These are phyloP conservation scores for Monomorium pharaonis DNA, from an alignment of 1,140 invertebrate species.

Conservation along the genomic window DNA sequence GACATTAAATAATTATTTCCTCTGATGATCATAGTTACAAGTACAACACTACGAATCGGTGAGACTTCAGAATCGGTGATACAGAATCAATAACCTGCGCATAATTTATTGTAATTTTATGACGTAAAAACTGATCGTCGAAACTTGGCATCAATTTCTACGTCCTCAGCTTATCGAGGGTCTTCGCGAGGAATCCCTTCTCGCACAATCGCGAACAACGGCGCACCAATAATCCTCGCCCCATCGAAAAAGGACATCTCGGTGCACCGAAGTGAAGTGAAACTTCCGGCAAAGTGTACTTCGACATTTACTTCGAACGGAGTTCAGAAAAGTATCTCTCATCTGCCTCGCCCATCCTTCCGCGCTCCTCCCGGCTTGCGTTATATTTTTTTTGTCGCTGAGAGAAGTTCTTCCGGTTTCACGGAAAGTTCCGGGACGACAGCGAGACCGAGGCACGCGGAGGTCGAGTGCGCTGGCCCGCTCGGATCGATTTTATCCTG, in stretches of 20 bases:
- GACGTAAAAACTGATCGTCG: neutral
- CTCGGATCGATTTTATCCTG: slow-evolving; percentile 34
- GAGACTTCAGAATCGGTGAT: too few relatives aligned
- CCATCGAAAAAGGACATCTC: slow-evolving; percentile 19
- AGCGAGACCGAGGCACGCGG: neutral
- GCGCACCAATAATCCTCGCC: slow-evolving; percentile 21
- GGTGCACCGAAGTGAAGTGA: slow-evolving; percentile 22
- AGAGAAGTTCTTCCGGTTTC: slow-evolving; percentile 39
- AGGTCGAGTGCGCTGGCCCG: slow-evolving; percentile 21
- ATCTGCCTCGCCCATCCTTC: neutral
- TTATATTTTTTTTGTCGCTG: slow-evolving; percentile 9
- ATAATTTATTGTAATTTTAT: neutral
- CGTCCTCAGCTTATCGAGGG: neutral
- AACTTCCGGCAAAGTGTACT: slow-evolving; percentile 50
- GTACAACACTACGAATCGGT: too few relatives aligned
- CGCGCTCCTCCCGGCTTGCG: neutral
- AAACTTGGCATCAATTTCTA: neutral
- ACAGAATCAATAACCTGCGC: neutral
- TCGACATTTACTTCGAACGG: slow-evolving; percentile 43
- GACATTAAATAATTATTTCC: too few relatives aligned
- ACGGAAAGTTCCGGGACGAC: slow-evolving; percentile 34
- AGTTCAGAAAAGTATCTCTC: slow-evolving; percentile 54
- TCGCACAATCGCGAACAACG: neutral
- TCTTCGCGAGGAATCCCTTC: neutral
- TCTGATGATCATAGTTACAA: too few relatives aligned